A percentile compares a stretch with the other conserved stretches of the same genome.
phyloP scores from a whole-genome alignment of 1,140 invertebrate genomes.

The Ridgeia piscesae region DNA sequence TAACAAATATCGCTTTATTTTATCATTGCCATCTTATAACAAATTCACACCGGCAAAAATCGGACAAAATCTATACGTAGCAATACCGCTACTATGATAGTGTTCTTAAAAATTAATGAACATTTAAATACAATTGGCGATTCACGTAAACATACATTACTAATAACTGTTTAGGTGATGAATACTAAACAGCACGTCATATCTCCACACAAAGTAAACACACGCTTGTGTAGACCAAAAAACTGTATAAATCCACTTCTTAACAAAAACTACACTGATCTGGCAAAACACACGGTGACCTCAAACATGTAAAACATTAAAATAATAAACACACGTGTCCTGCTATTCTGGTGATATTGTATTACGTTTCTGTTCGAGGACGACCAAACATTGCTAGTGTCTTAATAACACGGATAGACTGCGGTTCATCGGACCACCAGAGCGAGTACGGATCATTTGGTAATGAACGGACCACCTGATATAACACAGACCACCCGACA shows the following conservation, averaged over 20 bases:
- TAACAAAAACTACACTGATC: neutral
- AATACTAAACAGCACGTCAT: neutral
- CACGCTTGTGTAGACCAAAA: neutral
- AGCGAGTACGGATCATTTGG: neutral
- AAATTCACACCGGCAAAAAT: neutral
- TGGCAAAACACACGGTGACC: neutral
- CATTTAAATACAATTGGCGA: neutral
- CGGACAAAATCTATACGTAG: neutral
- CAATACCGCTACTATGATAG: neutral
- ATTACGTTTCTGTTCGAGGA: neutral
- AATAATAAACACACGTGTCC: neutral
- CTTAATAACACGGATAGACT: neutral
- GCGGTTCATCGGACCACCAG: neutral
- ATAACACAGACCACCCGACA: neutral
- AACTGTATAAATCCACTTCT: neutral
- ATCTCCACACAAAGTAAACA: neutral
- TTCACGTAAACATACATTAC: neutral
- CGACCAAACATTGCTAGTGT: neutral
- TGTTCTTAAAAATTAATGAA: conserved; percentile 1
- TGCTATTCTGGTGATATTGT: neutral
- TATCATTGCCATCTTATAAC: neutral
- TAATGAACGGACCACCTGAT: neutral
- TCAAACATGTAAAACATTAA: neutral
- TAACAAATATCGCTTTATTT: neutral
- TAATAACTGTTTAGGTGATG: neutral